phyloP scores from a whole-genome alignment of 1,140 invertebrate genomes.

The Homarus americanus region DNA sequence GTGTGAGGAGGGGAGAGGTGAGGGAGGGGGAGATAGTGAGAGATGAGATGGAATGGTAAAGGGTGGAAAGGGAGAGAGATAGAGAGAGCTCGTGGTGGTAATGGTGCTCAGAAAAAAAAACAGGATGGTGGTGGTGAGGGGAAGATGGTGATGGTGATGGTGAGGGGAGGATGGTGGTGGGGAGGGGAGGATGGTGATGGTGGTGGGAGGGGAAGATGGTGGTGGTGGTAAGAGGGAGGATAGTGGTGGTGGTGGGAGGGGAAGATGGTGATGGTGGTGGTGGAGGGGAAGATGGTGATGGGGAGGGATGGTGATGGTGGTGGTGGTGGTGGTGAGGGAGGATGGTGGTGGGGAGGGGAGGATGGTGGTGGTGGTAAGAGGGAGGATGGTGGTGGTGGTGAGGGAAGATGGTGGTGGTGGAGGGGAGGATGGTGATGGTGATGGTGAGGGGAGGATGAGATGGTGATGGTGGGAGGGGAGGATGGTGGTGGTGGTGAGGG shows the following conservation, averaged over 20 bases:
- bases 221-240: not conserved
- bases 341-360: not conserved
- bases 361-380: not conserved
- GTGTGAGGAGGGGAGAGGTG: constrained; percentile 9
- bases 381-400: not conserved
- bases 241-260: too few species aligned
- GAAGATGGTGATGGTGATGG: not conserved
- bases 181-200: not conserved
- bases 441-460: not conserved
- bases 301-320: not conserved
- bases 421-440: not conserved
- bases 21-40: not conserved
- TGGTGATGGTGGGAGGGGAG: not conserved
- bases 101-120: too few species aligned
- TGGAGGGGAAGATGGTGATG: not conserved
- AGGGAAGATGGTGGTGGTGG: too few species aligned
- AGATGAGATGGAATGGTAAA: not conserved
- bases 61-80: too few species aligned
- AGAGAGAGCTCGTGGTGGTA: not conserved
- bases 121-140: not conserved
- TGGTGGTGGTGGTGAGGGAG: not conserved
- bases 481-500: not conserved
- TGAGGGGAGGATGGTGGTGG: not conserved
- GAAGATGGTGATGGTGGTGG: not conserved
- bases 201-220: not conserved